Conservation (phyloP, 2,113 vertebrate genomes). For the Coturnix japonica region DNA sequence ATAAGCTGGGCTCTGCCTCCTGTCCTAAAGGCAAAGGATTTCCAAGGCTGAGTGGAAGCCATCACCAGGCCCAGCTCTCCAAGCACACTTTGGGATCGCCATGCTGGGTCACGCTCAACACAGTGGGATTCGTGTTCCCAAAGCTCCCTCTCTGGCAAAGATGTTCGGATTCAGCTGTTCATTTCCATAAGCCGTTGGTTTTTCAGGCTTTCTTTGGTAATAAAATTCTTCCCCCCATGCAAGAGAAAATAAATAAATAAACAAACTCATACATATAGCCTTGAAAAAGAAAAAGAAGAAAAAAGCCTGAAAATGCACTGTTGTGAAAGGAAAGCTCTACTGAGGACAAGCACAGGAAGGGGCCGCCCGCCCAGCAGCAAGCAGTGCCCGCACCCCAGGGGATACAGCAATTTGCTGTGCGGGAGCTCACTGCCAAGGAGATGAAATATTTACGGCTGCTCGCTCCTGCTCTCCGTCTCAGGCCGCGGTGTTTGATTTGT, state of each 20-base stretch:
- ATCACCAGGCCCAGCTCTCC: background rate
- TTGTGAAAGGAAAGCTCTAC: background rate
- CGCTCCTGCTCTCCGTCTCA: background rate
- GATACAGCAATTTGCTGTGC: conserved; percentile 17
- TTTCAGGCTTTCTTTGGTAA: background rate
- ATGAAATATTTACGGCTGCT: conserved; percentile 56
- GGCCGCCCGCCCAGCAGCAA: fast-evolving
- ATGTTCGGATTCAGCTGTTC: background rate
- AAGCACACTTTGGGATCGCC: background rate
- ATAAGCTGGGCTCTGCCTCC: background rate
- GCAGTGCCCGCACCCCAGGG: background rate
- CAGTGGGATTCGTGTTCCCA: background rate
- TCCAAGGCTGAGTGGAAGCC: fast-evolving
- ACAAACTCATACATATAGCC: background rate
- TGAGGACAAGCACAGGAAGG: background rate
- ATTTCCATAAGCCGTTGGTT: background rate
- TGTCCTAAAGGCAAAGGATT: background rate
- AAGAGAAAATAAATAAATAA: too few species aligned
- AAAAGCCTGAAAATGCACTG: background rate
- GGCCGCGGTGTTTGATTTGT: conserved; percentile 28
- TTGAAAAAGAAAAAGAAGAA: too few species aligned
- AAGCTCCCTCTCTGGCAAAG: background rate
- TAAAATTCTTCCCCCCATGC: background rate
- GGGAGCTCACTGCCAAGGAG: conserved; percentile 25
- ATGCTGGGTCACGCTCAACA: fast-evolving